phyloP scores from a whole-genome alignment of 2,113 vertebrate species.

The Sterrhoptilus dennistouni region DNA sequence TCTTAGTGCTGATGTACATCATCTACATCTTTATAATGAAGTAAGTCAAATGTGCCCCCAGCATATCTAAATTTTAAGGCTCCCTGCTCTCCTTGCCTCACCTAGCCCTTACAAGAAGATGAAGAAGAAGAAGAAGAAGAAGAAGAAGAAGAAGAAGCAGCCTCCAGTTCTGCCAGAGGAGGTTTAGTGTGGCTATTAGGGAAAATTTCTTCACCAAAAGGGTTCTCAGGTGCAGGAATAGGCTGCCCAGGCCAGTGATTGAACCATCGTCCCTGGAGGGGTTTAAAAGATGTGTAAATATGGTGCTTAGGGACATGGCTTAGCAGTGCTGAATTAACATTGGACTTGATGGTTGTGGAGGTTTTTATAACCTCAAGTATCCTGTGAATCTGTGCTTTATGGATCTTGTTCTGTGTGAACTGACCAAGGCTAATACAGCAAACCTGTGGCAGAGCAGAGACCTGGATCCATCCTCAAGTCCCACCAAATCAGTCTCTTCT shows the following conservation, averaged over 20 bases:
- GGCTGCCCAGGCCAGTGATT: not conserved
- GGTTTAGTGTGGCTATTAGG: not conserved
- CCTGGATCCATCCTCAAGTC: not conserved
- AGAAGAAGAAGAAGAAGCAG: not conserved
- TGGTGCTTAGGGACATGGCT: not conserved
- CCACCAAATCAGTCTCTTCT: not conserved
- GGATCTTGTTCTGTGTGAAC: not conserved
- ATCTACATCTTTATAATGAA: conserved; percentile 98
- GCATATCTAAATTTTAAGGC: not conserved
- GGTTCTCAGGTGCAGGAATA: not conserved
- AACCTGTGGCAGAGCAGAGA: not conserved
- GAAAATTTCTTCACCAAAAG: not conserved
- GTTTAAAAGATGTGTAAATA: not conserved
- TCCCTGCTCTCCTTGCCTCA: not conserved
- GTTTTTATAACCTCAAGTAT: not conserved
- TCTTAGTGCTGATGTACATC: conserved; percentile 90
- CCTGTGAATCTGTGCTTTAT: not conserved
- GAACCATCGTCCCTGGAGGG: not conserved
- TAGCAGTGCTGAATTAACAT: not conserved
- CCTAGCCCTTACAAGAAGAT: not conserved
- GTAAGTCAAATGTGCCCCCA: conserved; percentile 76
- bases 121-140: too few relatives aligned
- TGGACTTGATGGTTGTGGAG: not conserved
- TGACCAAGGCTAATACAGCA: not conserved
- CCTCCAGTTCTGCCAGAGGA: not conserved